A percentile compares a stretch with the other conserved stretches of the same genome.
Evolutionary conservation across 1,140 invertebrate genomes (phyloP).

Genomic region (Anadara kagoshimensis): DNA sequence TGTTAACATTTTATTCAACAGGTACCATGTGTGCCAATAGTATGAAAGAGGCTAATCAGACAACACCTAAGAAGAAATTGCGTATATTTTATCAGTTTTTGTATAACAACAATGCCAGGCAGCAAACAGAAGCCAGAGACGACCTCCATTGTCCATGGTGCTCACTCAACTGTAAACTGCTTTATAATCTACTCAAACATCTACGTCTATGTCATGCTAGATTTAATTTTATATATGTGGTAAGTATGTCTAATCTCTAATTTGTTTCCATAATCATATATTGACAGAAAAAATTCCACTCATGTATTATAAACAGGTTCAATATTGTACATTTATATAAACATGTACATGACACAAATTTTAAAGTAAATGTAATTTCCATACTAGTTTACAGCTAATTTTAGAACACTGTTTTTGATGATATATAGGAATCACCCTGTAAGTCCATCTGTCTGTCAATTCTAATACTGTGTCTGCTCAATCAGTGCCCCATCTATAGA

Average conservation of each 20-base stretch:
- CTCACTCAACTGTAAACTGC: conserved; percentile 88
- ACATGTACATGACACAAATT: too few relatives aligned
- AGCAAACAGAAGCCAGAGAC: conserved; percentile 94
- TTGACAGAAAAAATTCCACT: too few relatives aligned
- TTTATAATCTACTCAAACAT: conserved; percentile 94
- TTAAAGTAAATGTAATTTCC: too few relatives aligned
- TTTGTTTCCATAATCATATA: too few relatives aligned
- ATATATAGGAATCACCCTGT: too few relatives aligned
- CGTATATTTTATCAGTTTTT: conserved; percentile 96
- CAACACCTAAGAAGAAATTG: conserved; percentile 57
- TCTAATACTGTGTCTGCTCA: too few relatives aligned
- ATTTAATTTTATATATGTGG: conserved; percentile 94
- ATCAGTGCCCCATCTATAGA: too few relatives aligned
- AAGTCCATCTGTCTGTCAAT: too few relatives aligned
- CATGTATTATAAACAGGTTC: too few relatives aligned
- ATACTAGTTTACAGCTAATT: too few relatives aligned
- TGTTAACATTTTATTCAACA: background rate
- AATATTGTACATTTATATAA: too few relatives aligned
- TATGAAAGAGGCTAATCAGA: conserved; percentile 48
- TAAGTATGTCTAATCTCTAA: conserved; percentile 74
- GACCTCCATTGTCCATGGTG: conserved; percentile 97
- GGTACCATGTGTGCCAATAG: background rate
- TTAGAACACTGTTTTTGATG: too few relatives aligned
- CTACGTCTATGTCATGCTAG: conserved; percentile 93
- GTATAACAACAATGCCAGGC: conserved; percentile 94